phyloP scores from a whole-genome alignment of 2,888 invertebrate genomes.

The Nemotelus nigrinus region DNA sequence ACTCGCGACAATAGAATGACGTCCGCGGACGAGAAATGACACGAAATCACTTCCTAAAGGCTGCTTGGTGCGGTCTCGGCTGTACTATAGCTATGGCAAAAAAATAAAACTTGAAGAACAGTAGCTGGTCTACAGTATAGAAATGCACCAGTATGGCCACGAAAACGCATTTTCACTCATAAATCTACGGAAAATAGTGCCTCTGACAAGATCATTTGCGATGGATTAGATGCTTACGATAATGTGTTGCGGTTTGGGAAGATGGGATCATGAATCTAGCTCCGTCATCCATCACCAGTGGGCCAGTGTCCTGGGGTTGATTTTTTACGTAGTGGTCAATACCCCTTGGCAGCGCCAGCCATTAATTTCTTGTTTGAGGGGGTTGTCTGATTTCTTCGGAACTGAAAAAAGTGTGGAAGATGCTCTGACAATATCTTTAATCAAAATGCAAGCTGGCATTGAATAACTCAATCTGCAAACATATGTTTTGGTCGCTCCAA shows the following conservation, averaged over 20 bases:
- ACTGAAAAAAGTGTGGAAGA: too few species aligned
- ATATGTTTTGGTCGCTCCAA: too few species aligned
- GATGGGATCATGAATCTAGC: not conserved
- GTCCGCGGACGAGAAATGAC: constrained; percentile 30
- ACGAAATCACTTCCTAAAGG: constrained; percentile 16
- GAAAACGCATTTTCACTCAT: constrained; percentile 41
- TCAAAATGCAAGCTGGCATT: too few species aligned
- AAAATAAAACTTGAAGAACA: not conserved
- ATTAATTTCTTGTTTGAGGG: too few species aligned
- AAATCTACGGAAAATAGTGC: constrained; percentile 31
- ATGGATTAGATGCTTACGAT: not conserved
- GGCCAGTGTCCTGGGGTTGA: constrained; percentile 7
- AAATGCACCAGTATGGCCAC: constrained; percentile 17
- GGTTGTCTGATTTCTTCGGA: too few species aligned
- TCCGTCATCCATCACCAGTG: not conserved
- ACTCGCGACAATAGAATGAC: constrained; percentile 41
- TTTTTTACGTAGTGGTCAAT: not conserved
- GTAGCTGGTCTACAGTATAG: not conserved
- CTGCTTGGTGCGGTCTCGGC: not conserved
- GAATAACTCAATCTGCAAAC: too few species aligned
- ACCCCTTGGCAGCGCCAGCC: too few species aligned
- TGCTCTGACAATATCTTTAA: too few species aligned
- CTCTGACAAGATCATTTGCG: constrained; percentile 34
- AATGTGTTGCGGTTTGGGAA: constrained; percentile 20
- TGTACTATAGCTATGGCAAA: not conserved